phyloP scores from a whole-genome alignment of 1,140 invertebrate species.

The Drosophila bifasciata region DNA sequence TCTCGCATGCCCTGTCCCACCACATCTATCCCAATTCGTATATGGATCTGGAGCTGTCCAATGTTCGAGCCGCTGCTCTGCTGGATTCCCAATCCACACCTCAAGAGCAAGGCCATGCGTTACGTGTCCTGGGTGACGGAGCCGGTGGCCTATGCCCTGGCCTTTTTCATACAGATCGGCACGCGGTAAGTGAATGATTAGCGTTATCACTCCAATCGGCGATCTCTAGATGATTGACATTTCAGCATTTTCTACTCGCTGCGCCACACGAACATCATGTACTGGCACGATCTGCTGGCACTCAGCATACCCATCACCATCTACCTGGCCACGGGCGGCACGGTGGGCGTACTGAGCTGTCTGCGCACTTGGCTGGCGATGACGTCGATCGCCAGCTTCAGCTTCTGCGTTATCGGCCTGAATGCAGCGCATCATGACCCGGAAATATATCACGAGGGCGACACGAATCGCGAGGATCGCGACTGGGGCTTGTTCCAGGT shows the following conservation, averaged over 20 bases:
- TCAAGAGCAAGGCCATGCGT: conserved; percentile 78
- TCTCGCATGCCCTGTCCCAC: conserved; percentile 91
- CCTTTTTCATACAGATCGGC: conserved; percentile 76
- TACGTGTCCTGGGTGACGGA: conserved; percentile 85
- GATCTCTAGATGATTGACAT: conserved; percentile 32
- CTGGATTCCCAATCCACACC: conserved; percentile 87
- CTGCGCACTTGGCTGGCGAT: conserved; percentile 87
- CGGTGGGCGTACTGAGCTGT: conserved; percentile 57
- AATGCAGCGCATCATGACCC: conserved; percentile 94
- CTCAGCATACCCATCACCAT: conserved; percentile 85
- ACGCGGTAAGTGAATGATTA: conserved; percentile 65
- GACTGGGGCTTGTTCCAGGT: conserved; percentile 93
- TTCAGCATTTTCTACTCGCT: conserved; percentile 73
- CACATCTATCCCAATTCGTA: conserved; percentile 92
- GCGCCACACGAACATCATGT: conserved; percentile 70
- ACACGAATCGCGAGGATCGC: conserved; percentile 86
- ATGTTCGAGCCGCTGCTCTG: conserved; percentile 88
- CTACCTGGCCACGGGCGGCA: conserved; percentile 79
- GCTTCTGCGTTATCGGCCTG: conserved; percentile 88
- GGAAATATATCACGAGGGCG: conserved; percentile 93
- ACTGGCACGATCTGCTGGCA: conserved; percentile 84
- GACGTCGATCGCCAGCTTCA: conserved; percentile 86
- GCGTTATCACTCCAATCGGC: conserved; percentile 20
- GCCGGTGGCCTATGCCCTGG: conserved; percentile 85
- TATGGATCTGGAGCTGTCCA: conserved; percentile 90